A percentile compares a stretch with the other conserved stretches of the same genome.
Conservation (phyloP, 2,113 vertebrate species). For the Todiramphus chloris region DNA sequence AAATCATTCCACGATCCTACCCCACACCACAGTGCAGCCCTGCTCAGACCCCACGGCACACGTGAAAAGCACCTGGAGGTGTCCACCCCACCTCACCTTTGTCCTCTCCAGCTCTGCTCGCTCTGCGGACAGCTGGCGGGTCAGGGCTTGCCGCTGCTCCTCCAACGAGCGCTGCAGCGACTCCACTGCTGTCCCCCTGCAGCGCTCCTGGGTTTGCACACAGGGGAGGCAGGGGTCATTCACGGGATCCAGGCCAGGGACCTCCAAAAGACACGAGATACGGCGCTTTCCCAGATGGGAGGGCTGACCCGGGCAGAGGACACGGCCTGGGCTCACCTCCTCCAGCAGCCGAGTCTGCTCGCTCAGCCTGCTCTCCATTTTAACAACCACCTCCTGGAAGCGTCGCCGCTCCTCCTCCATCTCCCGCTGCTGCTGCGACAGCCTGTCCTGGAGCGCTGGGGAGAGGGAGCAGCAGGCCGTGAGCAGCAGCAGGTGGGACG, state of each 20-base stretch:
- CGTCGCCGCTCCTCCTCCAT: conserved; percentile 80
- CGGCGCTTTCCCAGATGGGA: background rate
- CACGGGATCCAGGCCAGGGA: background rate
- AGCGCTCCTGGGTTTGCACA: conserved; percentile 76
- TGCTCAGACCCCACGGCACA: no score
- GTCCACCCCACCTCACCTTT: conserved; percentile 78
- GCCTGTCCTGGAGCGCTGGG: conserved; percentile 83
- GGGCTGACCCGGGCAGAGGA: background rate
- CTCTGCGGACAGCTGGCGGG: conserved; percentile 82
- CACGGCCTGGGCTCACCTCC: conserved; percentile 71
- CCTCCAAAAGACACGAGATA: no score
- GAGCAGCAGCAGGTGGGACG: background rate
- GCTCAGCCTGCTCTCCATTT: conserved; percentile 84
- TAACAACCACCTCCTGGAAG: conserved; percentile 81
- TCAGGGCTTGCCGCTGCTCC: conserved; percentile 80
- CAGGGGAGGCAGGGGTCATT: background rate
- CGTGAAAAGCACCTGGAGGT: no score
- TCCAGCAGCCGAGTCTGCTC: conserved; percentile 90
- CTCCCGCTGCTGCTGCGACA: conserved; percentile 83
- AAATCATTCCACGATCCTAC: no score
- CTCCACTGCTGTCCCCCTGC: conserved; percentile 76
- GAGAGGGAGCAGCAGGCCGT: background rate
- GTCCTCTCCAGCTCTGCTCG: conserved; percentile 67
- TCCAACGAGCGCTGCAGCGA: conserved; percentile 78
- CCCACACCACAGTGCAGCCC: no score